Evolutionary conservation across 2,113 vertebrate species (phyloP).

Genomic region (human): DNA sequence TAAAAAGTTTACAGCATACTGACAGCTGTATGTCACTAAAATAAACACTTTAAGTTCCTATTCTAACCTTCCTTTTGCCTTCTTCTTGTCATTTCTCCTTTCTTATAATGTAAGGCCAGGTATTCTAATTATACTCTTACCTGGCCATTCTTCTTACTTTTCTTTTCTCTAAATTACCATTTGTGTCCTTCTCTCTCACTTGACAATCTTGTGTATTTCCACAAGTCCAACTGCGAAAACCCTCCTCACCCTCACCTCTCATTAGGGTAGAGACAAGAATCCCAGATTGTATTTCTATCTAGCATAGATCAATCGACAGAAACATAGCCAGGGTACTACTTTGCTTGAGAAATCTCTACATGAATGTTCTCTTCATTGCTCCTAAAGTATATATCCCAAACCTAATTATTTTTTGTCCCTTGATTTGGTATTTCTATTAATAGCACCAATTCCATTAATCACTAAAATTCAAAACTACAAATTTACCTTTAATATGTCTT

Average conservation of each 20-base stretch:
- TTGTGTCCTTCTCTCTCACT: neutral
- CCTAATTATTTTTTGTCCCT: neutral
- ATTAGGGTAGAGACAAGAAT: neutral
- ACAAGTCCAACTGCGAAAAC: neutral
- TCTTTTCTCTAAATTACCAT: neutral
- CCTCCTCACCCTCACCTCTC: rapidly evolving
- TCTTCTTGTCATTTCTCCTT: neutral
- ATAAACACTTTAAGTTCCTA: neutral
- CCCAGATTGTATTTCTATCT: neutral
- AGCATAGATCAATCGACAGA: neutral
- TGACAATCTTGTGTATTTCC: neutral
- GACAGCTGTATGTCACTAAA: neutral
- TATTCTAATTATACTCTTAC: neutral
- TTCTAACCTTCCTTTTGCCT: neutral
- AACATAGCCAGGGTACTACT: neutral
- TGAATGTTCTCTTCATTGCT: neutral
- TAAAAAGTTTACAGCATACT: neutral
- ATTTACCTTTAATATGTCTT: neutral
- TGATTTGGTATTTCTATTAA: neutral
- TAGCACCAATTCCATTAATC: neutral
- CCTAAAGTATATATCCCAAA: neutral
- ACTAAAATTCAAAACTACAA: neutral
- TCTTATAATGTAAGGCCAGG: neutral
- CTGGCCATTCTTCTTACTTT: neutral
- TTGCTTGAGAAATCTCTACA: neutral